A percentile compares a stretch with the other conserved stretches of the same genome.
Evolutionary conservation across 2,113 vertebrate species (phyloP).

Genomic region (Calonectris borealis): DNA sequence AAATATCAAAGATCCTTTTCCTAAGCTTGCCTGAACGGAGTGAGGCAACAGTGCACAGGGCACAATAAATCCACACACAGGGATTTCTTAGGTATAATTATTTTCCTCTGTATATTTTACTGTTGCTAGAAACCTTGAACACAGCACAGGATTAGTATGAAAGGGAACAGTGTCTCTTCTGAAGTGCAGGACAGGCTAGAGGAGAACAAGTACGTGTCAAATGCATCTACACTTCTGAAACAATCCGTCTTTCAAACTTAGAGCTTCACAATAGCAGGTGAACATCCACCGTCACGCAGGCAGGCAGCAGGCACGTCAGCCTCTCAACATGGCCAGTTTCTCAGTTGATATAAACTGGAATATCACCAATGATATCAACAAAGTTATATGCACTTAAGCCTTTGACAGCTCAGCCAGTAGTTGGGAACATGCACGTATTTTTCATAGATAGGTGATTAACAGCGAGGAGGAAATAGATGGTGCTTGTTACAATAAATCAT

Average conservation of each 20-base stretch:
- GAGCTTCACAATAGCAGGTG: accelerated
- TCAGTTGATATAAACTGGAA: background rate
- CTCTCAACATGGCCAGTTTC: background rate
- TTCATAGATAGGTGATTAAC: background rate
- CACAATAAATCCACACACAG: background rate
- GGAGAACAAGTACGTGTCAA: background rate
- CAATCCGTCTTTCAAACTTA: background rate
- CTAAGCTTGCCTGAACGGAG: background rate
- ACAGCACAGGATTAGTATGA: background rate
- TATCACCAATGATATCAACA: background rate
- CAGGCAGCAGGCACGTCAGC: background rate
- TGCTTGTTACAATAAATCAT: background rate
- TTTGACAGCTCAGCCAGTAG: background rate
- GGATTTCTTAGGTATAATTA: background rate
- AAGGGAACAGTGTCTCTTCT: background rate
- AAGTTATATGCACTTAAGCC: background rate
- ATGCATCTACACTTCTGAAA: background rate
- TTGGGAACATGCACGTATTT: accelerated
- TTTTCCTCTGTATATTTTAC: background rate
- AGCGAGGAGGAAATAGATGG: background rate
- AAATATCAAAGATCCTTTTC: background rate
- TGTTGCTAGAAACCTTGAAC: background rate
- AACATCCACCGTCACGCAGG: background rate
- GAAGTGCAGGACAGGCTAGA: background rate
- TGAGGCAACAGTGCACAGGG: background rate